Evolutionary conservation across 2,797 vertebrate species (phyloP).

Genomic region (Rhodeus uyekii): DNA sequence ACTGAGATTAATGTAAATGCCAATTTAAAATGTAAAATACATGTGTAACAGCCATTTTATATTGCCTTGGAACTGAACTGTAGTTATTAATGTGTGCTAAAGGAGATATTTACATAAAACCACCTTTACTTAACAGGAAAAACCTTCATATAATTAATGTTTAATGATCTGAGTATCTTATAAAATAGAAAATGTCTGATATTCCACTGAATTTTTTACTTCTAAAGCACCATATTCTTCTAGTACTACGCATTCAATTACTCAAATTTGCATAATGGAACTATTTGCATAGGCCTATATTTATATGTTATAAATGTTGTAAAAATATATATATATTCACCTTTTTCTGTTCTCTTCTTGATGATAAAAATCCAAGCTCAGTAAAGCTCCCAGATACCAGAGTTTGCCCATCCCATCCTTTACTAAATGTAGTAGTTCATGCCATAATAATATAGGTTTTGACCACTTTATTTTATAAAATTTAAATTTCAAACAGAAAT

Average conservation of each 20-base stretch:
- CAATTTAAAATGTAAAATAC: background rate
- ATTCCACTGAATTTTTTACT: too few species aligned
- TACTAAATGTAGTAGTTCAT: background rate
- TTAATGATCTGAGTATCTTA: background rate
- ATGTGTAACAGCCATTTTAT: constrained; percentile 9
- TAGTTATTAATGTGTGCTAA: background rate
- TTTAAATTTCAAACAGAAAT: background rate
- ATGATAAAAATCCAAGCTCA: background rate
- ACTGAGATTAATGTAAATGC: background rate
- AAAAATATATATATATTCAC: background rate
- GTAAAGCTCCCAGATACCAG: background rate
- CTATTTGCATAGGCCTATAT: background rate
- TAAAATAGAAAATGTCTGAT: background rate
- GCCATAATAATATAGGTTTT: background rate
- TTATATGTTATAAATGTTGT: background rate
- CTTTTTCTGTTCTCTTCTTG: background rate
- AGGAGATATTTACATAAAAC: background rate
- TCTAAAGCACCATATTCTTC: too few species aligned
- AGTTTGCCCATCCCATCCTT: background rate
- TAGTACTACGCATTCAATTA: background rate
- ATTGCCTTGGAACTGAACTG: constrained; percentile 8
- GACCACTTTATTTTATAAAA: background rate
- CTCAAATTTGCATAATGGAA: background rate
- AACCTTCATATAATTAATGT: background rate
- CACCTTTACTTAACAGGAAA: background rate